Percentiles rank a stretch among this genome's conserved stretches.
These are phyloP conservation scores for Acanthoscelides obtectus DNA, from an alignment of 2,888 invertebrate genomes.

Conservation along the genomic window DNA sequence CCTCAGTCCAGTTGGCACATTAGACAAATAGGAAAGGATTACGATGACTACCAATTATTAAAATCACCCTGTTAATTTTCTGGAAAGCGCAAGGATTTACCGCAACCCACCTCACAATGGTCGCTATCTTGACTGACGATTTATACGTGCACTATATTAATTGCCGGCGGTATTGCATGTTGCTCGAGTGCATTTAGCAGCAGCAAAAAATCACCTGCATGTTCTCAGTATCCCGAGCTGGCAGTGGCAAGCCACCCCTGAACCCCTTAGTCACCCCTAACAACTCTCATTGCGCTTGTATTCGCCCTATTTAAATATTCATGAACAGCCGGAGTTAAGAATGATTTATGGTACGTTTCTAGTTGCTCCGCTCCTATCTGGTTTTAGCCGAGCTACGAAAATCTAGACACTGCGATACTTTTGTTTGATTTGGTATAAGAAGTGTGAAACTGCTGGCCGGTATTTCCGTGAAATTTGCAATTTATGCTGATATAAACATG, in stretches of 20 bases:
- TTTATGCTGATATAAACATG: no score
- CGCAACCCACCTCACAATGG: not conserved
- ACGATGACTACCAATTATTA: no score
- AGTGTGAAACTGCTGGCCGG: not conserved
- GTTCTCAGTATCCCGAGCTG: not conserved
- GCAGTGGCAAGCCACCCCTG: not conserved
- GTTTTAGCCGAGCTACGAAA: not conserved
- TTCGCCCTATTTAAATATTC: constrained; percentile 14
- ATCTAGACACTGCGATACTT: not conserved
- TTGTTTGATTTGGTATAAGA: not conserved
- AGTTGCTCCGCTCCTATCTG: not conserved
- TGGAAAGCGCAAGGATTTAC: no score
- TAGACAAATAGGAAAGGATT: no score
- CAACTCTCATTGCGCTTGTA: not conserved
- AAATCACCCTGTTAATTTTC: no score
- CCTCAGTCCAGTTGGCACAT: no score
- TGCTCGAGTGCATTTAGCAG: not conserved
- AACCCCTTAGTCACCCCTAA: no score
- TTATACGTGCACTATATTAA: not conserved
- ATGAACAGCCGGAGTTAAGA: constrained; percentile 16
- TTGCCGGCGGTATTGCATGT: not conserved
- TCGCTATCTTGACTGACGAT: not conserved
- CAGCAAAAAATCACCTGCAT: not conserved
- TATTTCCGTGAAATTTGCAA: no score
- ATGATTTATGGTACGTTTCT: constrained; percentile 12